Conservation (phyloP, 2,113 vertebrate genomes). For the Actenoides hombroni region DNA sequence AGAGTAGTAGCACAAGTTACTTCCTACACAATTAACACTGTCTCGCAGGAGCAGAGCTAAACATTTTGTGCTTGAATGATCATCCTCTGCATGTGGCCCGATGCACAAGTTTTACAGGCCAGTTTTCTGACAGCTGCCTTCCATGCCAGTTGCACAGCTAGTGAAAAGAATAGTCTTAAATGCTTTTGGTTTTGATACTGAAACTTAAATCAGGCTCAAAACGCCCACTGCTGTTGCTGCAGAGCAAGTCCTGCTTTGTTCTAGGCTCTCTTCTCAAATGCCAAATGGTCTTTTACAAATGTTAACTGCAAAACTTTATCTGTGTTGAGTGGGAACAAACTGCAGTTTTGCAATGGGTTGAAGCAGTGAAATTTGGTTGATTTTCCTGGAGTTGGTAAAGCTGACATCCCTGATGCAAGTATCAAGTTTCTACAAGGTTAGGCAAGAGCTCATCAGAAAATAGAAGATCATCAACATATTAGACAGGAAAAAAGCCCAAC, state of each 20-base stretch:
- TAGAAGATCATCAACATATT: not conserved
- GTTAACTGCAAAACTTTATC: not conserved
- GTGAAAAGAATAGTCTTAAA: not conserved
- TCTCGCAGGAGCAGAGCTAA: not conserved
- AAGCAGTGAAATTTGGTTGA: not conserved
- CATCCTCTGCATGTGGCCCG: fast-evolving
- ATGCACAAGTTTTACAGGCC: not conserved
- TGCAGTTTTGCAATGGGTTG: not conserved
- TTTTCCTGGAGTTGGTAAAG: not conserved
- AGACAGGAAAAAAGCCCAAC: not conserved
- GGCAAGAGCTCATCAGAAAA: not conserved
- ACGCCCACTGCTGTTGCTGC: not conserved
- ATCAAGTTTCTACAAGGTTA: not conserved
- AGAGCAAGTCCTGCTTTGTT: not conserved
- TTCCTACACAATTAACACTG: not conserved
- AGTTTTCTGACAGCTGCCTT: not conserved
- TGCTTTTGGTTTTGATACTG: not conserved
- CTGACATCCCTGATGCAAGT: not conserved
- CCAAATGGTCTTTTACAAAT: not conserved
- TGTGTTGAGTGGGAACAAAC: not conserved
- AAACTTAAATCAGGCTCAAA: not conserved
- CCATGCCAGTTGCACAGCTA: not conserved
- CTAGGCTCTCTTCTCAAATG: not conserved
- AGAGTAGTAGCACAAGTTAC: not conserved
- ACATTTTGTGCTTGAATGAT: not conserved